Percentiles rank a stretch among this genome's conserved stretches.
Evolutionary conservation across 2,113 vertebrate species (phyloP).

Genomic region (Parotia lawesii): DNA sequence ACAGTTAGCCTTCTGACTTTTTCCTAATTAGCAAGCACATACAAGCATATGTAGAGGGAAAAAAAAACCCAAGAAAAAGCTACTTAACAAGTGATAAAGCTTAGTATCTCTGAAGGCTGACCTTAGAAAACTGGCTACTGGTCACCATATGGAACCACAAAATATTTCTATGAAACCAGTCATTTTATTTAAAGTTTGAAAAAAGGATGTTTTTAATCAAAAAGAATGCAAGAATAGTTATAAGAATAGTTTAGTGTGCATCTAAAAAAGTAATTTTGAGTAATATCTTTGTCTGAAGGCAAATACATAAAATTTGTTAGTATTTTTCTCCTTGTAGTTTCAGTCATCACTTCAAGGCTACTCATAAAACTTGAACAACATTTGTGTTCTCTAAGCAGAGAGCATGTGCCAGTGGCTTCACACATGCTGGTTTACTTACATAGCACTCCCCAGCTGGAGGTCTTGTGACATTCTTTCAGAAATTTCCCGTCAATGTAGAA

Average conservation of each 20-base stretch:
- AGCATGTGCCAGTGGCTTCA: neutral
- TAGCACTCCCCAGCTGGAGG: neutral
- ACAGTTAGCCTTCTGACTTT: neutral
- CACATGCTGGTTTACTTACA: neutral
- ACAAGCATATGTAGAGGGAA: neutral
- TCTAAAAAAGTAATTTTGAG: neutral
- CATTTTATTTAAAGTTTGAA: neutral
- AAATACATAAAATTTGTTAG: neutral
- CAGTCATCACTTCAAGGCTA: neutral
- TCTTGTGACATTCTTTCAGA: neutral
- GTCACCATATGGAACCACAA: neutral
- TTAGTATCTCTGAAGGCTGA: neutral
- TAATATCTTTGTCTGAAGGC: neutral
- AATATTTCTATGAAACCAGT: neutral
- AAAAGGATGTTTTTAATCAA: neutral
- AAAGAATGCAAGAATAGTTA: neutral
- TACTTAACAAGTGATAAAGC: neutral
- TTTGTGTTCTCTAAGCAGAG: neutral
- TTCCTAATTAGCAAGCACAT: neutral
- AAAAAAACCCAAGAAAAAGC: neutral
- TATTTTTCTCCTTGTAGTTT: neutral
- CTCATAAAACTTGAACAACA: neutral
- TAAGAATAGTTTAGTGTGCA: neutral
- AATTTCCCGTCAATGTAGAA: neutral
- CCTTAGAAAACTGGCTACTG: neutral